Evolutionary conservation across 2,113 vertebrate genomes (phyloP), one percentile per base, ranked within the genome.

Genomic region (Ornithorhynchus anatinus): DNA sequence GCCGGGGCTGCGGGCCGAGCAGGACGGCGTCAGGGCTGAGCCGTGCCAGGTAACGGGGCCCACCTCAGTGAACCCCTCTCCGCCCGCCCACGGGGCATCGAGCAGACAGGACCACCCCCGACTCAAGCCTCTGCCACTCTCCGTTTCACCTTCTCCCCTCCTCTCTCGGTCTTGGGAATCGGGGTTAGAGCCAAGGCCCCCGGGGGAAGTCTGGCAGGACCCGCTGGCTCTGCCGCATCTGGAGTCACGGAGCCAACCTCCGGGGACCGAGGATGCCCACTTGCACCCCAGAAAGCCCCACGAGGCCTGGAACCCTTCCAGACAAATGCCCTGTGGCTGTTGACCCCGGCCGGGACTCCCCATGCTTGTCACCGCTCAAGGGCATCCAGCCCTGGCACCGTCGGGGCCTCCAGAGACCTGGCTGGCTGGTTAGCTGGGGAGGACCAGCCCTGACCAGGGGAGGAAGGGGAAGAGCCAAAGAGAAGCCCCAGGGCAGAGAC

Each of bases 21-120:
- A 87, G 79, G 86, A 92, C 48, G 87, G 86, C 77, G 90, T 86
- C 81, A 81, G 80, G 86, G 91, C 86, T 82, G 82, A 82, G 1
- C 92, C 95, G 48, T 90, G 84, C 77, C 94, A 97, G 94, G 94
- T 95, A 95, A 95, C 79, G 1, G 19, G 43, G 70, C 75, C 62
- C 80, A 72, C 19, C 72, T 80, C 77, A 54, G 37, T 75, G 83
- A 79, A 80, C 72, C 68, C 77, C 83, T 79, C 88, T 77, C n/a
- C n/a, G n/a, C n/a, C n/a, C n/a, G n/a, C n/a, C 57, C 20, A 35
- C 23, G 62, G 62, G 48, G 53, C 23, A 52, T 43, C 22, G 29
- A n/a, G 20, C 27, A 29, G 39, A n/a, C n/a, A n/a, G n/a, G n/a
- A n/a, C n/a, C n/a, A n/a, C n/a, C n/a, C n/a, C n/a, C n/a, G n/a